phyloP scores from a whole-genome alignment of 2,113 vertebrate genomes.

The Camelus dromedarius region DNA sequence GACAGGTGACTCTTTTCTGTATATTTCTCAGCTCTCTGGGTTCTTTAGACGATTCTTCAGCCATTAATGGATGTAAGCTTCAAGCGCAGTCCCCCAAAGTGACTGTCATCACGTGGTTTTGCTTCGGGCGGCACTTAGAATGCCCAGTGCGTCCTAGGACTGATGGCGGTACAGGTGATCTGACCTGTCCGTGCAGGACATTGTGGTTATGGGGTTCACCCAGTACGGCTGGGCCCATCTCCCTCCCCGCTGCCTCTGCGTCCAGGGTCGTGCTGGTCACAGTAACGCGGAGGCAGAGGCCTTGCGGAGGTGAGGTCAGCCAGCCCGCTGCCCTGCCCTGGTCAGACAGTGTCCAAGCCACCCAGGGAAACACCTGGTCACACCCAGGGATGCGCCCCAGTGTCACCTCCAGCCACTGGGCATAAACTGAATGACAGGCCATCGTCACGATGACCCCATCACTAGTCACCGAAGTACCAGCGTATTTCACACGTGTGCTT shows the following conservation, averaged over 20 bases:
- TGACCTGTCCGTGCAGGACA: no score
- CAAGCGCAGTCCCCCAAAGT: not conserved
- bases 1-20: slow-evolving; percentile 23
- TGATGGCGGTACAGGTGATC: not conserved
- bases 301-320: not conserved
- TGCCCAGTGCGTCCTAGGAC: accelerated
- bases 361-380: not conserved
- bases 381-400: accelerated
- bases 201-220: not conserved
- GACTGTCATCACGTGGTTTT: accelerated
- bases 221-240: accelerated
- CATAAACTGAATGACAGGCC: accelerated
- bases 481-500: not conserved
- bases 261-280: no score
- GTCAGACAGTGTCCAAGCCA: not conserved
- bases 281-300: not conserved
- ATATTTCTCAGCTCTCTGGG: not conserved
- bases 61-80: not conserved
- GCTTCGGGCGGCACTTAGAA: not conserved
- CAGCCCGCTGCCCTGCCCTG: not conserved
- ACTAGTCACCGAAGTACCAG: not conserved
- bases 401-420: accelerated
- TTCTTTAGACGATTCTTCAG: not conserved
- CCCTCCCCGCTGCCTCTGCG: not conserved
- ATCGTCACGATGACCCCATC: accelerated